A percentile compares a stretch with the other conserved stretches of the same genome.
Conservation (phyloP, 2,113 vertebrate species). For the Brachionichthys hirsutus region DNA sequence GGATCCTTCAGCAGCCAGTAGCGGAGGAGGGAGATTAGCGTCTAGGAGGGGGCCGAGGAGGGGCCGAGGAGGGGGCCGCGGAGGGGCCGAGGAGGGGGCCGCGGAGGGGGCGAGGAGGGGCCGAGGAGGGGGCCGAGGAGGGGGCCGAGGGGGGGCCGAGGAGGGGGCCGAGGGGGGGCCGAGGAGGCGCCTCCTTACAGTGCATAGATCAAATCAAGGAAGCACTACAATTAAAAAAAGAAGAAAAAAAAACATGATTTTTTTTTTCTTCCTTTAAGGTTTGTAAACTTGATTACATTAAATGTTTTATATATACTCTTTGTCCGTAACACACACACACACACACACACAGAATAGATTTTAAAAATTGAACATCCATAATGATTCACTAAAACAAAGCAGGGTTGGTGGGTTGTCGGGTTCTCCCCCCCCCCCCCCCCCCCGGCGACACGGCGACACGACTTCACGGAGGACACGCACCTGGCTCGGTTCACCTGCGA, state of each 20-base stretch:
- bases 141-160: slow-evolving; percentile 21
- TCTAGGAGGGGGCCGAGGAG: slow-evolving; percentile 12
- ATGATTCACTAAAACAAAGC: slow-evolving; percentile 75
- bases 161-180: slow-evolving; percentile 47
- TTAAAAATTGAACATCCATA: slow-evolving; percentile 77
- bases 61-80: slow-evolving; percentile 4
- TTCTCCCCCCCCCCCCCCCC: too few species aligned
- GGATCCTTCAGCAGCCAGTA: slow-evolving; percentile 63
- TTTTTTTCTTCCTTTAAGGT: slow-evolving; percentile 75
- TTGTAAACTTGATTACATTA: slow-evolving; percentile 80
- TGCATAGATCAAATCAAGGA: slow-evolving; percentile 99
- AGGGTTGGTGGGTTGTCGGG: too few species aligned
- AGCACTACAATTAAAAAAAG: slow-evolving; percentile 87
- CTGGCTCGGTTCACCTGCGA: slow-evolving; percentile 76
- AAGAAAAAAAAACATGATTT: slow-evolving; percentile 54
- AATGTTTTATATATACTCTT: slow-evolving; percentile 63
- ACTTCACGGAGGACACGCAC: slow-evolving; percentile 77
- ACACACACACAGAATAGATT: slow-evolving; percentile 61
- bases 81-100: too few species aligned
- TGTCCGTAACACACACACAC: slow-evolving; percentile 68
- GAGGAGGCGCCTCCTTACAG: slow-evolving; percentile 85
- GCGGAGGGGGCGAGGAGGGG: too few species aligned
- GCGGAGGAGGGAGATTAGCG: too few species aligned
- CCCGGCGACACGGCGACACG: slow-evolving; percentile 49
- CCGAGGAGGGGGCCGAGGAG: too few species aligned